phyloP scores from a whole-genome alignment of 2,888 invertebrate species.

The Entomobrya multifasciata region DNA sequence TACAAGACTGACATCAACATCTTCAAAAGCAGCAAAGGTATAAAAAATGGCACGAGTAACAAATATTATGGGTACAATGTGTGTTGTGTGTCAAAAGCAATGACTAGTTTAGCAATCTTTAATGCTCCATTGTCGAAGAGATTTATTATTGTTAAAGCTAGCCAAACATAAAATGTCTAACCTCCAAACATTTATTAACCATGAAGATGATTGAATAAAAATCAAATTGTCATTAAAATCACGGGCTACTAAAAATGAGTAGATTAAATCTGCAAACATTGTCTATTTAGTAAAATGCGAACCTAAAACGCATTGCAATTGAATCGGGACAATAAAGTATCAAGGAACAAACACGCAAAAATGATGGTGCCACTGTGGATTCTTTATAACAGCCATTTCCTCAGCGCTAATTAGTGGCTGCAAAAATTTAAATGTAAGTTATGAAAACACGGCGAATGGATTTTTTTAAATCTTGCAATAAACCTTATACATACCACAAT shows the following conservation, averaged over 20 bases:
- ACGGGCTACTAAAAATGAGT: slow-evolving; percentile 20
- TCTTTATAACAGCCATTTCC: too few species aligned
- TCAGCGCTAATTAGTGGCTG: too few species aligned
- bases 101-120: neutral
- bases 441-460: neutral
- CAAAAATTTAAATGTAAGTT: too few species aligned
- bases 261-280: neutral
- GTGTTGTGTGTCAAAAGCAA: neutral
- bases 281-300: neutral
- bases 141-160: slow-evolving; percentile 40
- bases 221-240: slow-evolving; percentile 44
- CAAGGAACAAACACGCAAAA: too few species aligned
- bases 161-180: slow-evolving; percentile 57
- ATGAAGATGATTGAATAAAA: slow-evolving; percentile 62
- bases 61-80: neutral
- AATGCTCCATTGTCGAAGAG: slow-evolving; percentile 58
- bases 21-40: neutral
- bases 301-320: too few species aligned
- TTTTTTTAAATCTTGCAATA: too few species aligned
- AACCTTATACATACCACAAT: neutral
- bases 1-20: slow-evolving; percentile 63
- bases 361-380: too few species aligned
- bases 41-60: neutral
- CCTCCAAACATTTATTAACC: slow-evolving; percentile 59
- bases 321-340: too few species aligned